Percentiles rank a stretch among this genome's conserved stretches.
Conservation (phyloP, 2,797 vertebrate genomes). For the Craterocephalus amniculus region DNA sequence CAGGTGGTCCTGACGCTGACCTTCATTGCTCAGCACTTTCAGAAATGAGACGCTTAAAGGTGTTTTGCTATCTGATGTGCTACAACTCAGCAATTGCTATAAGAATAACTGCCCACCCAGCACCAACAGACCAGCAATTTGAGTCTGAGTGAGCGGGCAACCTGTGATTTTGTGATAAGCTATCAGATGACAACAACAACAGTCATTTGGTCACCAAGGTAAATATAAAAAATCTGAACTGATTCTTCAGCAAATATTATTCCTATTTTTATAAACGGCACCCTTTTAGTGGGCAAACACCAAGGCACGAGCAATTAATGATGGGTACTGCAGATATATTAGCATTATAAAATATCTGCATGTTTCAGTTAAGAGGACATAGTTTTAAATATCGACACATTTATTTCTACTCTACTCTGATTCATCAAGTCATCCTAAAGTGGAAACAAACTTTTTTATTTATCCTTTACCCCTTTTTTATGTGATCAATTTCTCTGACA, state of each 20-base stretch:
- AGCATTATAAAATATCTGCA: not conserved
- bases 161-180: constrained; percentile 72
- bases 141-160: constrained; percentile 61
- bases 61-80: constrained; percentile 57
- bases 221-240: constrained; percentile 58
- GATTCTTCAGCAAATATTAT: constrained; percentile 43
- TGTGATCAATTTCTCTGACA: constrained; percentile 10
- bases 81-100: constrained; percentile 53
- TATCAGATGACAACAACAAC: constrained; percentile 56
- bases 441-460: not conserved
- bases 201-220: constrained; percentile 59
- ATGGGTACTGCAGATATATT: not conserved
- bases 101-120: constrained; percentile 53
- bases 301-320: constrained; percentile 17
- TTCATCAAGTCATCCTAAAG: not conserved
- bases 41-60: constrained; percentile 52
- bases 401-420: not conserved
- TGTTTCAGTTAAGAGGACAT: not conserved
- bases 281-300: constrained; percentile 41
- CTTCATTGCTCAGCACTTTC: constrained; percentile 77
- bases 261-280: constrained; percentile 40
- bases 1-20: constrained; percentile 67
- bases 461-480: constrained; percentile 7
- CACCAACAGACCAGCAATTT: constrained; percentile 70
- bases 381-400: constrained; percentile 5